Conservation (phyloP, 2,888 invertebrate species). For the Pycnomerus fuliginosus region DNA sequence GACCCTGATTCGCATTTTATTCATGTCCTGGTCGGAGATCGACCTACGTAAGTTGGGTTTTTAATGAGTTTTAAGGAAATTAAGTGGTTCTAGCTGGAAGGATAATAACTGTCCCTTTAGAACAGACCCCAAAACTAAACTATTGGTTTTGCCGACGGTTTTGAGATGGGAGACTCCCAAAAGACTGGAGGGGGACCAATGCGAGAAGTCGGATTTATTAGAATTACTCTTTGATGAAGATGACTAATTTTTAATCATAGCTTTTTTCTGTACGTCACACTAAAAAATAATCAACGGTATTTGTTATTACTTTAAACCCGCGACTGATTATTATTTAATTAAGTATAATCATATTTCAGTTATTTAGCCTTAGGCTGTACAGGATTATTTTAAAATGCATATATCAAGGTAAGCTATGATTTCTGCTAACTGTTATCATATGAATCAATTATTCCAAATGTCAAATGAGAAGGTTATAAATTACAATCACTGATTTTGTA, state of each 20-base stretch:
- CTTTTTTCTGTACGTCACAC: slow-evolving; percentile 1
- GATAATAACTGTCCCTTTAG: slow-evolving; percentile 78
- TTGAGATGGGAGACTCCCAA: slow-evolving; percentile 76
- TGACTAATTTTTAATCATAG: slow-evolving; percentile 44
- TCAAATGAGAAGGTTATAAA: too few relatives aligned
- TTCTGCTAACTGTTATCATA: too few relatives aligned
- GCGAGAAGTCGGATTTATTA: slow-evolving; percentile 70
- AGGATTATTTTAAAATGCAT: too few relatives aligned
- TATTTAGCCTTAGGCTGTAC: too few relatives aligned
- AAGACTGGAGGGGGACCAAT: slow-evolving; percentile 76
- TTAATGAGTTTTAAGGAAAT: slow-evolving; percentile 1
- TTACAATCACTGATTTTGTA: too few relatives aligned
- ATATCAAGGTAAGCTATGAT: too few relatives aligned
- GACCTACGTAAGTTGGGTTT: slow-evolving; percentile 64
- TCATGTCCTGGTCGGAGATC: slow-evolving; percentile 77
- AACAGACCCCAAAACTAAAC: slow-evolving; percentile 67
- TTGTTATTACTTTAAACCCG: too few relatives aligned
- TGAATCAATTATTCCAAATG: too few relatives aligned
- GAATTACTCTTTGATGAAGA: slow-evolving; percentile 79
- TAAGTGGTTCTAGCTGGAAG: slow-evolving; percentile 71
- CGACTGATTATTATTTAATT: too few relatives aligned
- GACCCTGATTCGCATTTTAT: slow-evolving; percentile 67
- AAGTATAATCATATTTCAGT: too few relatives aligned
- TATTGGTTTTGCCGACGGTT: slow-evolving; percentile 82
- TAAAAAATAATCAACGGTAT: too few relatives aligned